Base-by-base conservation (phyloP, 2,888 invertebrate genomes). In the Hedychridium roseum region DNA sequence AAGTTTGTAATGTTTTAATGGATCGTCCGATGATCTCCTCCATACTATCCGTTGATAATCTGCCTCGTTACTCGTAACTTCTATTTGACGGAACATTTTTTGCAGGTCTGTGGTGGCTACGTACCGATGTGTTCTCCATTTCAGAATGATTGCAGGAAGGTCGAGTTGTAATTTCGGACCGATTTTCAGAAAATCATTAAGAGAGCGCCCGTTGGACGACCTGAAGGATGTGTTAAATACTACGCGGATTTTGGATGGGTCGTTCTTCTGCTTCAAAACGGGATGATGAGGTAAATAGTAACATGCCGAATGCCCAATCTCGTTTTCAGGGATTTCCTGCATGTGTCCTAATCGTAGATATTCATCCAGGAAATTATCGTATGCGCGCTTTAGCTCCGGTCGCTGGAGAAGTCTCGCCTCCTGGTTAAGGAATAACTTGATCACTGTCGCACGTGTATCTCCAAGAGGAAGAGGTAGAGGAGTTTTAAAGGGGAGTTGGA, bases 41-140 rank as follows among this genome's bases (percentile, higher is more conserved):
- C 68, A 70, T 1, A 69, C n/a, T 15, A 71, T 66, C 3, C 59
- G 30, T 7, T 64, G 64, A 12, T 30, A 54, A 5, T 58, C n/a
- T n/a, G n/a, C n/a, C n/a, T n/a, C n/a, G n/a, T n/a, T n/a, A n/a
- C n/a, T n/a, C n/a, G n/a, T n/a, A 1, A 37, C 16, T 1, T 21
- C n/a, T 23, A 42, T 41, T 17, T 42, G 31, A 1, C 37, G 16
- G 14, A 41, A 42, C 47, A 47, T 47, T n/a, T 41, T 41, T 1
- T 40, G 21, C 2, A 47, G 12, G 30, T 35, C 28, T 3, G 27
- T 32, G 1, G 42, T 31, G 9, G 41, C 35, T 1, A 47, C 42
- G 7, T 36, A 1, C 12, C 7, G 5, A n/a, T n/a, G n/a, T 1
- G 31, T 30, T 1, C 16, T 5, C 36, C 20, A 43, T 4, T 14